Percentiles rank a stretch among this genome's conserved stretches.
phyloP scores from a whole-genome alignment of 2,797 vertebrate species.

The Fratercula arctica region DNA sequence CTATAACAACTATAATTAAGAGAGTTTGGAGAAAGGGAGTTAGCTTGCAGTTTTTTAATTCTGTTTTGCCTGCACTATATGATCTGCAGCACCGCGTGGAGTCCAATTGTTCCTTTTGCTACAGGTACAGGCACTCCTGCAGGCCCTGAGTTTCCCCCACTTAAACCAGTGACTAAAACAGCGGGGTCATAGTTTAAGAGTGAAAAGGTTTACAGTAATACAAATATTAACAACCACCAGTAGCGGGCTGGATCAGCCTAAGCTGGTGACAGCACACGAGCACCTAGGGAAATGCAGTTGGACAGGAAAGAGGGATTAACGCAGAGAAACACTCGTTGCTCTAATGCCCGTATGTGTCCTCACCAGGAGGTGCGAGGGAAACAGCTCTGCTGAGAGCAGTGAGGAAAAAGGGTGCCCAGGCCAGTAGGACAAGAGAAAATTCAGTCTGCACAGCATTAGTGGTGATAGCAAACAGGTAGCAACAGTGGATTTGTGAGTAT shows the following conservation, averaged over 20 bases:
- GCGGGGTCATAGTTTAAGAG: not conserved
- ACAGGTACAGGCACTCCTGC: not conserved
- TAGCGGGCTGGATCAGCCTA: not conserved
- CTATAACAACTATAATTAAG: slow-evolving; percentile 26
- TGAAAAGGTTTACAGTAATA: not conserved
- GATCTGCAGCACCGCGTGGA: not conserved
- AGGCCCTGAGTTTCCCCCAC: not conserved
- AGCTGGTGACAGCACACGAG: not conserved
- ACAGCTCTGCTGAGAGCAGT: not conserved
- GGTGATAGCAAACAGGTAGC: not conserved
- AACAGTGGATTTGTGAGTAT: not conserved
- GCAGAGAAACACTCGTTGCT: not conserved
- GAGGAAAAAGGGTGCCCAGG: not conserved
- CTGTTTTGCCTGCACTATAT: not conserved
- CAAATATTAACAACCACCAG: slow-evolving; percentile 6
- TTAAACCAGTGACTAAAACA: not conserved
- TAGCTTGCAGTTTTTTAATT: not conserved
- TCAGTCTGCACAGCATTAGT: not conserved
- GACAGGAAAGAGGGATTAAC: not conserved
- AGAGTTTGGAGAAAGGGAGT: slow-evolving; percentile 22
- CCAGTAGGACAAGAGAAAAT: not conserved
- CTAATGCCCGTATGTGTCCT: rapidly evolving
- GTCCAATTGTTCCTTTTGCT: not conserved
- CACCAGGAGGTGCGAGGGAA: not conserved
- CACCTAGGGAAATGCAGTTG: not conserved